phyloP scores from a whole-genome alignment of 2,113 vertebrate genomes.

The Paramisgurnus dabryanus region DNA sequence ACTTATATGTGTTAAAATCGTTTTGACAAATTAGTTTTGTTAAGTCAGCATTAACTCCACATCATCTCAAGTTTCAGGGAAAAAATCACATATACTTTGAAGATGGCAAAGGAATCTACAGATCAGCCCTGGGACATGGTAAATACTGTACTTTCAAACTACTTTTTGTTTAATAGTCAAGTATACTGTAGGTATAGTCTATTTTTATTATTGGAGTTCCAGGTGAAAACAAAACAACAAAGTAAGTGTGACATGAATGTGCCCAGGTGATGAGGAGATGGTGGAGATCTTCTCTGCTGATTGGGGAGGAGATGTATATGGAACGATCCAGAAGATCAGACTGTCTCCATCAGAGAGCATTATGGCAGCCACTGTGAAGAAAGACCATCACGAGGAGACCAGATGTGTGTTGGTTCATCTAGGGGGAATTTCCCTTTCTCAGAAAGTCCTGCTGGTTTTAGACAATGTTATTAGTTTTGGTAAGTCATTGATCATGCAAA shows the following conservation, averaged over 20 bases:
- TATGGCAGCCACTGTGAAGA: slow-evolving; percentile 82
- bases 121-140: slow-evolving; percentile 71
- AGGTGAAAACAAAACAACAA: neutral
- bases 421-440: slow-evolving; percentile 26
- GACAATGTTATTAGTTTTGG: slow-evolving; percentile 88
- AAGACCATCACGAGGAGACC: slow-evolving; percentile 72
- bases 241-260: neutral
- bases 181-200: neutral
- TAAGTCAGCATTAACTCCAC: neutral
- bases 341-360: slow-evolving; percentile 84
- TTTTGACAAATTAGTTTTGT: neutral
- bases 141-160: slow-evolving; percentile 44
- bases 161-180: no score
- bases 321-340: slow-evolving; percentile 83
- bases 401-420: slow-evolving; percentile 80
- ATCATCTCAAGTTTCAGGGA: slow-evolving; percentile 75
- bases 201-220: neutral
- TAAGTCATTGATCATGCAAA: slow-evolving; percentile 60
- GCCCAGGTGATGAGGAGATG: slow-evolving; percentile 55
- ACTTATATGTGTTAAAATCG: neutral
- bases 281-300: slow-evolving; percentile 66
- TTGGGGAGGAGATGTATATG: slow-evolving; percentile 43
- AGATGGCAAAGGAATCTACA: slow-evolving; percentile 82
- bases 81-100: slow-evolving; percentile 82
- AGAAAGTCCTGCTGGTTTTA: slow-evolving; percentile 70